phyloP scores from a whole-genome alignment of 2,888 invertebrate genomes.

The Cosmia trapezina region DNA sequence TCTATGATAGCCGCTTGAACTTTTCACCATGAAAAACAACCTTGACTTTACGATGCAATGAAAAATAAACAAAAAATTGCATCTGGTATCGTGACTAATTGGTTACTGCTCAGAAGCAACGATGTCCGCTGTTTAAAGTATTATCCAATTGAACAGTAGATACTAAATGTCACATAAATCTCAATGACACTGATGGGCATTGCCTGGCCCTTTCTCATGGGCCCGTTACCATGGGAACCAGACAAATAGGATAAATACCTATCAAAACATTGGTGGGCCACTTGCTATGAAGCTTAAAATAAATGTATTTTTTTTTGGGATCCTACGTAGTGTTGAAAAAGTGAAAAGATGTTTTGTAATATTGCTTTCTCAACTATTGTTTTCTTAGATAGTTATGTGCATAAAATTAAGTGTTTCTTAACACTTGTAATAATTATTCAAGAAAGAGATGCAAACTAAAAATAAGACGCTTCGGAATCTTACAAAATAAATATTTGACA shows the following conservation, averaged over 20 bases:
- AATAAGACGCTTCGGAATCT: not conserved
- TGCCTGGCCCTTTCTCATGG: conserved; percentile 67
- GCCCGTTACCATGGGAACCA: conserved; percentile 64
- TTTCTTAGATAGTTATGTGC: conserved; percentile 20
- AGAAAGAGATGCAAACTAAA: not conserved
- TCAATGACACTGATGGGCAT: conserved; percentile 71
- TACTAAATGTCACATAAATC: conserved; percentile 72
- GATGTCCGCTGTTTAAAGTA: conserved; percentile 60
- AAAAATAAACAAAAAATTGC: conserved; percentile 48
- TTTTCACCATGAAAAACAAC: not conserved
- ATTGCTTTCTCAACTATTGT: conserved; percentile 27
- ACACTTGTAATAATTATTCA: conserved; percentile 19
- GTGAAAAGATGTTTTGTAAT: conserved; percentile 13
- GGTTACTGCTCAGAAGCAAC: conserved; percentile 24
- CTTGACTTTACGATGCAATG: not conserved
- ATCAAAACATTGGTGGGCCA: conserved; percentile 30
- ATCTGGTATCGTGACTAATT: conserved; percentile 44
- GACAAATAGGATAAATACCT: conserved; percentile 60
- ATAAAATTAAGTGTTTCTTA: conserved; percentile 20
- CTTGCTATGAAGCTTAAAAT: conserved; percentile 10
- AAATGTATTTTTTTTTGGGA: not conserved
- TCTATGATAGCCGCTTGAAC: not conserved
- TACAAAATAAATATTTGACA: conserved; percentile 5
- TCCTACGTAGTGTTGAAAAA: not conserved
- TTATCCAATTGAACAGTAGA: conserved; percentile 65